Evolutionary conservation across 2,113 vertebrate genomes (phyloP).

Genomic region (Herpetotheres cachinnans): DNA sequence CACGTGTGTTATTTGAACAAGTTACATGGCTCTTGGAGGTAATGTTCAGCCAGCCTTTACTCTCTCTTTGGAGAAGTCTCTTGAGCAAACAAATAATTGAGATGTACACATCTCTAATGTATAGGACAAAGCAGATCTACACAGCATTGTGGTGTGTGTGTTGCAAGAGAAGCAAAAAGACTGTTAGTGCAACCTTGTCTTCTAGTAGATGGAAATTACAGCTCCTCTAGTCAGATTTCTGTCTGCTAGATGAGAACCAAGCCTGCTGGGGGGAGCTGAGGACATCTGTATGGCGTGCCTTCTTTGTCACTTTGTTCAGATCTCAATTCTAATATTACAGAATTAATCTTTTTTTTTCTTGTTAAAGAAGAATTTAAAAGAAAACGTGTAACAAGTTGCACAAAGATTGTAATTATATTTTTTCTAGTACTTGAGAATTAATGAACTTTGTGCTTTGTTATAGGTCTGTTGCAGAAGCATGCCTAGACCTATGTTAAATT

Average conservation of each 20-base stretch:
- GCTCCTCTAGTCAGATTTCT: not conserved
- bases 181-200: not conserved
- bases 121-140: not conserved
- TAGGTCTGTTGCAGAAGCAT: not conserved
- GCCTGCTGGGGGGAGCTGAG: not conserved
- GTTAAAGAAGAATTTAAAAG: not conserved
- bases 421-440: not conserved
- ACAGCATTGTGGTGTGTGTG: not conserved
- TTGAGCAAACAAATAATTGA: not conserved
- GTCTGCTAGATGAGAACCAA: not conserved
- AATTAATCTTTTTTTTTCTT: not conserved
- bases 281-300: not conserved
- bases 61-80: not conserved
- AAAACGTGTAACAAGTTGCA: not conserved
- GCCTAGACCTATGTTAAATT: not conserved
- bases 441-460: not conserved
- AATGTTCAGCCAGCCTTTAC: not conserved
- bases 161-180: not conserved
- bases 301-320: not conserved
- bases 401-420: not conserved
- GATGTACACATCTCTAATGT: not conserved
- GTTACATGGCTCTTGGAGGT: rapidly evolving
- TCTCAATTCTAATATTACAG: not conserved
- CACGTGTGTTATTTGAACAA: not conserved
- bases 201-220: not conserved